phyloP scores from a whole-genome alignment of 2,888 invertebrate genomes.

The Drosophila nr. perissopoda region DNA sequence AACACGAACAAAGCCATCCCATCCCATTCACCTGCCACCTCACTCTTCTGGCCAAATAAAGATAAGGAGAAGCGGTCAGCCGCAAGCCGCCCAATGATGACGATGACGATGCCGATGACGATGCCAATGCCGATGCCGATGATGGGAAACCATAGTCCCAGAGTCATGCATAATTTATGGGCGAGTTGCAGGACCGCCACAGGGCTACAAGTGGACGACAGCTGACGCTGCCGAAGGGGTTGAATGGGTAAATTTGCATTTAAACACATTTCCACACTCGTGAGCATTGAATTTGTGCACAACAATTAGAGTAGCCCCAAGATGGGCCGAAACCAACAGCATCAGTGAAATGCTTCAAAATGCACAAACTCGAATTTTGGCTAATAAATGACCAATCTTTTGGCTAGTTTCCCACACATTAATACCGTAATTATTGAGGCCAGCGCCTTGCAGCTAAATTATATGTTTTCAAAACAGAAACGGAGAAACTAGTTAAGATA shows the following conservation, averaged over 20 bases:
- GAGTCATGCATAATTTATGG: slow-evolving; percentile 73
- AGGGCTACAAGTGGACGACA: slow-evolving; percentile 7
- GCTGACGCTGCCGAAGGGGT: slow-evolving; percentile 18
- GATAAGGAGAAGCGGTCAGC: slow-evolving; percentile 52
- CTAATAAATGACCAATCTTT: slow-evolving; percentile 5
- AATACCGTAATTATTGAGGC: background rate
- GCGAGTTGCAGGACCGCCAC: slow-evolving; percentile 41
- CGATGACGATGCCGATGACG: slow-evolving; percentile 21
- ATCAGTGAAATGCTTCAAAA: slow-evolving; percentile 7
- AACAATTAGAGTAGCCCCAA: slow-evolving; percentile 35
- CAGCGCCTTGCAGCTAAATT: background rate
- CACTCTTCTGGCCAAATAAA: slow-evolving; percentile 9
- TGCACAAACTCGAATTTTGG: background rate
- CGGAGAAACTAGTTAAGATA: background rate
- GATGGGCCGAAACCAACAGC: background rate
- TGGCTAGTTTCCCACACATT: slow-evolving; percentile 16
- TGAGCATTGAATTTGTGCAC: slow-evolving; percentile 63
- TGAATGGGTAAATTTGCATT: slow-evolving; percentile 63
- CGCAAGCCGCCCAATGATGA: slow-evolving; percentile 53
- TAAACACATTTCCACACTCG: slow-evolving; percentile 74
- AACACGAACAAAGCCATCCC: slow-evolving; percentile 27
- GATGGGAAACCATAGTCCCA: slow-evolving; percentile 39
- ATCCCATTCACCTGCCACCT: background rate
- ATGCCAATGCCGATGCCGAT: slow-evolving; percentile 17
- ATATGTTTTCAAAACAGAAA: background rate